Evolutionary conservation across 2,113 vertebrate species (phyloP).

Genomic region (Leptobrachium ailaonicum): DNA sequence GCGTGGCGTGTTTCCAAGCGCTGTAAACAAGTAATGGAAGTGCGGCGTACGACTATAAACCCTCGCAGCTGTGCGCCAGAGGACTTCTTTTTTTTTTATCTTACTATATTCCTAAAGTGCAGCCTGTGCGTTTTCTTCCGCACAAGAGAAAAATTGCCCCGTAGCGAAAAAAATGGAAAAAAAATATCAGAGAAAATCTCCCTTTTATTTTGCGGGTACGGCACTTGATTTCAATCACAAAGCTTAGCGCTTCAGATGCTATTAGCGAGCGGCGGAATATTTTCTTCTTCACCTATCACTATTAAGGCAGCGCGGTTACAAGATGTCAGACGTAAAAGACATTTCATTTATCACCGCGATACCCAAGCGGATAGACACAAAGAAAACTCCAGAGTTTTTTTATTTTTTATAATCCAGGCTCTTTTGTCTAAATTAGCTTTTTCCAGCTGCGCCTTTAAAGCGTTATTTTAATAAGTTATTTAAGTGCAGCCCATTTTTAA

Average conservation of each 20-base stretch:
- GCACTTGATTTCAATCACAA: background rate
- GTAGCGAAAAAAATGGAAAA: background rate
- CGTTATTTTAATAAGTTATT: conserved; percentile 67
- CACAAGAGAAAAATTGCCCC: background rate
- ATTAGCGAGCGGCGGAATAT: background rate
- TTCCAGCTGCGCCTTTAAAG: conserved; percentile 60
- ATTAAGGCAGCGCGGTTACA: conserved; percentile 1
- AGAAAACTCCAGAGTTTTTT: conserved; percentile 42
- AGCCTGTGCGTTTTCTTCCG: background rate
- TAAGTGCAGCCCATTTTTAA: conserved; percentile 69
- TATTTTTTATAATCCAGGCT: conserved; percentile 36
- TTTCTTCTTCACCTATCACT: background rate
- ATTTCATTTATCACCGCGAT: conserved; percentile 14
- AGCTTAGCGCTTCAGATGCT: background rate
- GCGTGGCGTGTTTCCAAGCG: no score
- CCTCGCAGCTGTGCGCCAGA: background rate
- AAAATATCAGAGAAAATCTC: background rate
- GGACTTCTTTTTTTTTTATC: background rate
- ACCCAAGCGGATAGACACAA: conserved; percentile 18
- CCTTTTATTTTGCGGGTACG: background rate
- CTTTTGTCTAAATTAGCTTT: conserved; percentile 62
- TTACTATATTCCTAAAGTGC: background rate
- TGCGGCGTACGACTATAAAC: background rate
- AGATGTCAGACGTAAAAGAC: conserved; percentile 15
- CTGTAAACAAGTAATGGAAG: background rate